phyloP scores from a whole-genome alignment of 2,113 vertebrate genomes.

The Tyrannus savana region DNA sequence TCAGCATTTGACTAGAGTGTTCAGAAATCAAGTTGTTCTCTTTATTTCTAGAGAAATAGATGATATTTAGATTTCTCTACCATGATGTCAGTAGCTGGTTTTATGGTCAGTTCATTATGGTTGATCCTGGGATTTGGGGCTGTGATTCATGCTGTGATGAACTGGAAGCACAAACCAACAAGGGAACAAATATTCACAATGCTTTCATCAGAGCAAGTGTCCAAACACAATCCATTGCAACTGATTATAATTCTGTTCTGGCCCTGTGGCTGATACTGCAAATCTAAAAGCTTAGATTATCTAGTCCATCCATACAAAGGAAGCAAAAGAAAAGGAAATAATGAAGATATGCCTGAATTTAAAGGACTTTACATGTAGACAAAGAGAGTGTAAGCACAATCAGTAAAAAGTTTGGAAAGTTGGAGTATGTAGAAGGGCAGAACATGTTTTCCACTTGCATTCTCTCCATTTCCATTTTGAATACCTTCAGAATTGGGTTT shows the following conservation, averaged over 20 bases:
- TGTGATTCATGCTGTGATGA: neutral
- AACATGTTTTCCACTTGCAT: neutral
- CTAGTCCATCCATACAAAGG: neutral
- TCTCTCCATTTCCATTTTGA: neutral
- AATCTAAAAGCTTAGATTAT: neutral
- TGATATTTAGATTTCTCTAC: neutral
- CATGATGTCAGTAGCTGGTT: neutral
- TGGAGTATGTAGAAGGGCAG: neutral
- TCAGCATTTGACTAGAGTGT: neutral
- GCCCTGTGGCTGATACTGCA: neutral
- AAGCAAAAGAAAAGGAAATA: neutral
- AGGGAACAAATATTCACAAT: neutral
- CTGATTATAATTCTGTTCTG: neutral
- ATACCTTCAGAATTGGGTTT: neutral
- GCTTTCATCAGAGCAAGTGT: neutral
- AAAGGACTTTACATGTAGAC: neutral
- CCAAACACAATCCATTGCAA: neutral
- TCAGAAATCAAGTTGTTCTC: neutral
- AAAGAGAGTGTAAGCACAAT: neutral
- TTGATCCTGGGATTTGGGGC: neutral
- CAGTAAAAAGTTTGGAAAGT: neutral
- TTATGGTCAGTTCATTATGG: neutral
- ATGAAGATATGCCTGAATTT: neutral
- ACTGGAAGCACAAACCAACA: neutral
- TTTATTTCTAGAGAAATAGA: neutral